Evolutionary conservation across 2,888 invertebrate species (phyloP).

Genomic region (Tenodera sinensis): DNA sequence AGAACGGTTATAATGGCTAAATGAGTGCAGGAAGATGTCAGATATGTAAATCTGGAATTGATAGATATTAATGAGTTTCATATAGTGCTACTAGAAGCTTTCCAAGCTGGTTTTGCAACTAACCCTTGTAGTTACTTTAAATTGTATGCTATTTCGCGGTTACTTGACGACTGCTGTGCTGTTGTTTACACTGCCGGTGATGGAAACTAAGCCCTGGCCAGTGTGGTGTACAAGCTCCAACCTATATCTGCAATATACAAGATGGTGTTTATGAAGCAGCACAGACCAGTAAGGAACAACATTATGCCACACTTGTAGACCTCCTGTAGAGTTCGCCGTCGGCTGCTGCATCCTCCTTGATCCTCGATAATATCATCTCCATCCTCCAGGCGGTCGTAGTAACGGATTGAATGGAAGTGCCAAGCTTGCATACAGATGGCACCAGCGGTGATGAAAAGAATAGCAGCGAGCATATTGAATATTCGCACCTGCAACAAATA

Average conservation of each 20-base stretch:
- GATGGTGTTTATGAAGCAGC: neutral
- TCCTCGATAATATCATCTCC: no score
- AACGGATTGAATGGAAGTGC: neutral
- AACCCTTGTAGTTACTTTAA: no score
- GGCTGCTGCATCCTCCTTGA: no score
- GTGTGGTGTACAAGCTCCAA: neutral
- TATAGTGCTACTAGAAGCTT: no score
- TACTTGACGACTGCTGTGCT: no score
- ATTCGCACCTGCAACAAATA: constrained; percentile 34
- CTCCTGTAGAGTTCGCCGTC: neutral
- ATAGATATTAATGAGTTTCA: no score
- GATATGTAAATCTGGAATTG: no score
- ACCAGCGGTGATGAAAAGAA: constrained; percentile 38
- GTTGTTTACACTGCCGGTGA: no score
- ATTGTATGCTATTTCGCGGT: no score
- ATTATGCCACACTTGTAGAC: neutral
- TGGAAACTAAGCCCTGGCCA: neutral
- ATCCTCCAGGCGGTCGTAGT: neutral
- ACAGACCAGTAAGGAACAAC: neutral
- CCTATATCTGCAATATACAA: neutral
- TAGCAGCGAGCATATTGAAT: constrained; percentile 38
- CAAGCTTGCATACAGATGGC: neutral
- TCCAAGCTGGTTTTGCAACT: no score
- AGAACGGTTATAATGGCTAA: no score
- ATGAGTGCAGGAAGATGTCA: no score